Base-by-base conservation (phyloP, 2,113 vertebrate species). In the Aleadryas rufinucha region DNA sequence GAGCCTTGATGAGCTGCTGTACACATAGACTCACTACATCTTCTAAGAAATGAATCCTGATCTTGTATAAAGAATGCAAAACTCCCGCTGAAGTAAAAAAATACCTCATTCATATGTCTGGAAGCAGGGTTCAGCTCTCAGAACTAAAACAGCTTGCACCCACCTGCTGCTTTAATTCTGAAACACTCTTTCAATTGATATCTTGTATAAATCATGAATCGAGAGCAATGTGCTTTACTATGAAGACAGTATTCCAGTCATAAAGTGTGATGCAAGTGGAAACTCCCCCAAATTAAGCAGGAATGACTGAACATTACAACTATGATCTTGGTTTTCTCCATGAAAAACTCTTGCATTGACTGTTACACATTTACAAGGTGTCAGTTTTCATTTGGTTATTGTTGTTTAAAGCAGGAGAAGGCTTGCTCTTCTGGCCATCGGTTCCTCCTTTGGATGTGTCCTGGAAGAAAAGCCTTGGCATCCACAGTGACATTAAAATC, bases 401-500 rank as follows among this genome's bases (percentile, higher is more conserved):
- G 96, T 98, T 98, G 84, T 98, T 98, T 94, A 98, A 96, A 61
- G 92, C 98, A 17, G 98, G 98, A 41, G 98, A 98, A 42, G 98
- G 98, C 91, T 98, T 99, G 98, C 98, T 98, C 94, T 97, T 98
- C 95, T 97, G 89, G n/a, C 89, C 98, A 5, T 99, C 98, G 0
- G 98, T 98, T 76, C 97, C 98, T 16, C 95, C 98, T 87, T 98
- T 98, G 16, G 99, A 99, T 35, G 98, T 98, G 52, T 98, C 98
- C 41, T 98, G 98, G 93, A 98, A 98, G 64, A 99, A 98, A 61
- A 96, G 96, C 54, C 97, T 94, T n/a, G 98, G 98, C 92, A 97
- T 98, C 98, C 98, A 99, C 61, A 99, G 97, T 3, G 98, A 98
- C 41, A 97, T 98, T 94, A 99, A 93, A 53, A 99, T 99, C 83